A percentile compares a stretch with the other conserved stretches of the same genome.
phyloP scores from a whole-genome alignment of 2,888 invertebrate genomes.

The Rugalucina vietnamica region DNA sequence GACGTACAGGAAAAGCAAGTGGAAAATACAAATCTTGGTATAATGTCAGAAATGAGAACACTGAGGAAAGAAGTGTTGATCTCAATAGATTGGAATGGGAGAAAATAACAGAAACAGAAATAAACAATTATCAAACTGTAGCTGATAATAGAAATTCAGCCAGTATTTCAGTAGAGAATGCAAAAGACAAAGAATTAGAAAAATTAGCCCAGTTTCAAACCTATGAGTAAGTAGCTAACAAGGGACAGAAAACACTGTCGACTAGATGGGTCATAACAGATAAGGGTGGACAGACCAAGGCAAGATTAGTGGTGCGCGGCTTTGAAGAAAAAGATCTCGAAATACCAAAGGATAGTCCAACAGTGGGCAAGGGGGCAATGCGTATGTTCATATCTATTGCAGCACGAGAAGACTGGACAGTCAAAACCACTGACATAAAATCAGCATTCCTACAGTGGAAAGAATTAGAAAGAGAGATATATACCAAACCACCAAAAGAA shows the following conservation, averaged over 20 bases:
- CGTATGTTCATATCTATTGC: conserved; percentile 47
- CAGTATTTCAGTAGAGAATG: not conserved
- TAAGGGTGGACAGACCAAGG: conserved; percentile 42
- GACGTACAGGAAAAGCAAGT: conserved; percentile 40
- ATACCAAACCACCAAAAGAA: conserved; percentile 53
- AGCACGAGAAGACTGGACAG: conserved; percentile 49
- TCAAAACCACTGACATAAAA: conserved; percentile 61
- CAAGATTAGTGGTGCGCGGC: conserved; percentile 58
- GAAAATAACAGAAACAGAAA: not conserved
- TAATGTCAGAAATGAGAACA: conserved; percentile 23
- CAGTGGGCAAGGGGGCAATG: conserved; percentile 46
- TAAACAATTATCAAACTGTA: not conserved
- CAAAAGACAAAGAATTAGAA: not conserved
- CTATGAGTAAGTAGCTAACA: not conserved
- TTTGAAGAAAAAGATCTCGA: conserved; percentile 45
- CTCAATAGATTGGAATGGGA: not conserved
- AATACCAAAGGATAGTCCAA: conserved; percentile 33
- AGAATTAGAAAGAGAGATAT: conserved; percentile 51
- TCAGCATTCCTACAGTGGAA: conserved; percentile 63
- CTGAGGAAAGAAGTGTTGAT: conserved; percentile 21
- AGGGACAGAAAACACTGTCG: conserved; percentile 37
- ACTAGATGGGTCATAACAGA: conserved; percentile 50
- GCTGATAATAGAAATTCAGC: not conserved
- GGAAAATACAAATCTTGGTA: conserved; percentile 33
- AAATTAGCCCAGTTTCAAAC: not conserved